Conservation (phyloP, 2,888 invertebrate species). For the Ophion obscuratus region DNA sequence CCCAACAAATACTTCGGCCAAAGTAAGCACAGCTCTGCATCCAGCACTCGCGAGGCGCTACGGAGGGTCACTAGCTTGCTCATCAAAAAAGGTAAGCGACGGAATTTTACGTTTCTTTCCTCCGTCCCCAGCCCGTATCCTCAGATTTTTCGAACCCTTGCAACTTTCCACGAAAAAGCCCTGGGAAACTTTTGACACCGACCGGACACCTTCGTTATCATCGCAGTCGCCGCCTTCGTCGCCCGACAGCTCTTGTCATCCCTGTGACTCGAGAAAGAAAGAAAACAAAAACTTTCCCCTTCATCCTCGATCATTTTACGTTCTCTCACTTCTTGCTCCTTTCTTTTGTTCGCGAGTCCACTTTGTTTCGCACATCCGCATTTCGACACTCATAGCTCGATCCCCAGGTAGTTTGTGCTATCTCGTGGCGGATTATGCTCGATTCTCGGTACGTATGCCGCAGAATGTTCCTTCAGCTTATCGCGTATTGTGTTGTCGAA, state of each 20-base stretch:
- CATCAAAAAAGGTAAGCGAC: slow-evolving; percentile 91
- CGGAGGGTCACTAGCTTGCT: slow-evolving; percentile 95
- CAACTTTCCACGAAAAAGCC: background rate
- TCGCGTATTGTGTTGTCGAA: slow-evolving; percentile 38
- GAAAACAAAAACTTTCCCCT: slow-evolving; percentile 5
- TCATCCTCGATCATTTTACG: background rate
- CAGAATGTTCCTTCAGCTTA: slow-evolving; percentile 60
- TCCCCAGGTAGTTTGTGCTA: slow-evolving; percentile 65
- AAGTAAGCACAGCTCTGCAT: slow-evolving; percentile 90
- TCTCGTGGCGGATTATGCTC: slow-evolving; percentile 67
- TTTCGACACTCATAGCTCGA: slow-evolving; percentile 53
- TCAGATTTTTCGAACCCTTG: slow-evolving; percentile 5
- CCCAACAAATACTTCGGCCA: slow-evolving; percentile 91
- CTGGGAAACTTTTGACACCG: slow-evolving; percentile 36
- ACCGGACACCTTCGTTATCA: slow-evolving; percentile 16
- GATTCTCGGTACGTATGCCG: slow-evolving; percentile 68
- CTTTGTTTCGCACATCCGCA: slow-evolving; percentile 47
- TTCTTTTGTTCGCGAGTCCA: background rate
- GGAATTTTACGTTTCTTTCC: slow-evolving; percentile 71
- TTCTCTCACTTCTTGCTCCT: slow-evolving; percentile 7
- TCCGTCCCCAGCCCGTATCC: background rate
- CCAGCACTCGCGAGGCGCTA: slow-evolving; percentile 89
- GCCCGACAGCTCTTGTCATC: background rate
- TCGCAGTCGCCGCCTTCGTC: slow-evolving; percentile 33
- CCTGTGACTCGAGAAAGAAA: slow-evolving; percentile 15